Percentiles rank a stretch among this genome's conserved stretches.
Evolutionary conservation across 2,113 vertebrate genomes (phyloP).

Genomic region (Arothron firmamentum): DNA sequence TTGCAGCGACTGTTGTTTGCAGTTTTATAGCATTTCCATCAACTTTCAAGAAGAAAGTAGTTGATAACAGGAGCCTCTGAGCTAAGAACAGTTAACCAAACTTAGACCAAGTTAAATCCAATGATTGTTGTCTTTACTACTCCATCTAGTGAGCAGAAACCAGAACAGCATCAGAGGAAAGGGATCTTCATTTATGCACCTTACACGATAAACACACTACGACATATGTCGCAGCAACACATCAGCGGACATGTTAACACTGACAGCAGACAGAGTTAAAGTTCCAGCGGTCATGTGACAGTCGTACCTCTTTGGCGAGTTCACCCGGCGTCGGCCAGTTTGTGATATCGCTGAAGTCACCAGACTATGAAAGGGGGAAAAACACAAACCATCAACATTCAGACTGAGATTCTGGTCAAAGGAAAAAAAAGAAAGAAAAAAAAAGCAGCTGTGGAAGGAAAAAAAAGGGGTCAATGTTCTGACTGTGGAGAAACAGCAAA

Average conservation of each 20-base stretch:
- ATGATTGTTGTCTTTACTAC: conserved; percentile 6
- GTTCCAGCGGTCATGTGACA: too few relatives aligned
- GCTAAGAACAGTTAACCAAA: too few relatives aligned
- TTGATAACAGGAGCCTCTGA: too few relatives aligned
- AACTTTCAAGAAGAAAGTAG: too few relatives aligned
- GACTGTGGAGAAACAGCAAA: conserved; percentile 37
- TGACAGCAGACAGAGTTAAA: too few relatives aligned
- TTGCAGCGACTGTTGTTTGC: background rate
- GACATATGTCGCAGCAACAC: too few relatives aligned
- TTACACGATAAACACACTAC: background rate
- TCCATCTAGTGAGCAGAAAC: conserved; percentile 31
- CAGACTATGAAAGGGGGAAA: conserved; percentile 70
- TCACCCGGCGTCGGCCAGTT: conserved; percentile 96
- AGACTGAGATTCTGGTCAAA: background rate
- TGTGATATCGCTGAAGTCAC: conserved; percentile 89
- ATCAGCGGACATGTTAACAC: too few relatives aligned
- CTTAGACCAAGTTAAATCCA: too few relatives aligned
- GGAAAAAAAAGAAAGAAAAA: background rate
- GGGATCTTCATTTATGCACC: conserved; percentile 1
- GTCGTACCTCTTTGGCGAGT: conserved; percentile 85
- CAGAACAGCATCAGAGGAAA: background rate
- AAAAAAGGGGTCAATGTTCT: conserved; percentile 41
- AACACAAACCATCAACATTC: background rate
- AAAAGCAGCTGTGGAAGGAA: background rate
- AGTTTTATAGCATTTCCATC: too few relatives aligned